phyloP scores from a whole-genome alignment of 2,888 invertebrate genomes.

The Apomyelois bistriatella region DNA sequence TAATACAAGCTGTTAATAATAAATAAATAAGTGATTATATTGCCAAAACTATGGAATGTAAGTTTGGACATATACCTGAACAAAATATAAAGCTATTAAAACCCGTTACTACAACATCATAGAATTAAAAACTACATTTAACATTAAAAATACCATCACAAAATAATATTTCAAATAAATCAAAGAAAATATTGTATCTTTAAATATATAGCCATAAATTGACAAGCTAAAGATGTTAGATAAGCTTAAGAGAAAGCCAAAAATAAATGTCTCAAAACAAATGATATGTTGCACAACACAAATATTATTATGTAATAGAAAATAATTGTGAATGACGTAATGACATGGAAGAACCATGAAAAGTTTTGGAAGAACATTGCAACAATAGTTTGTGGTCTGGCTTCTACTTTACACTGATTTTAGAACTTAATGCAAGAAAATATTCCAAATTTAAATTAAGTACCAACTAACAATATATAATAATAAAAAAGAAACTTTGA shows the following conservation, averaged over 20 bases:
- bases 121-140: conserved; percentile 2
- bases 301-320: conserved; percentile 1
- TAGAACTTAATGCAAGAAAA: conserved; percentile 38
- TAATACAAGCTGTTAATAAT: conserved; percentile 9
- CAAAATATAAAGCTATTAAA: conserved; percentile 5
- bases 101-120: conserved; percentile 1
- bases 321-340: background rate
- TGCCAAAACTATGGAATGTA: conserved; percentile 2
- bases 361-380: conserved; percentile 24
- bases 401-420: conserved; percentile 32
- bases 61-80: background rate
- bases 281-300: background rate
- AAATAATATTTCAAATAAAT: conserved; percentile 5
- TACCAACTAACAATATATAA: conserved; percentile 30
- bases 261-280: conserved; percentile 7
- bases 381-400: conserved; percentile 27
- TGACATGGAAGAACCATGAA: background rate
- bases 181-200: conserved; percentile 3
- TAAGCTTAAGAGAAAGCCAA: conserved; percentile 5
- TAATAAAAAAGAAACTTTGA: background rate
- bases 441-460: conserved; percentile 38
- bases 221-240: background rate
- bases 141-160: conserved; percentile 1
- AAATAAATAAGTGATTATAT: background rate
- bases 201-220: background rate